Evolutionary conservation across 30 jellyfish, hydroid and myxozoan species (phyloP).

Genomic region (Aurelia sp.): DNA sequence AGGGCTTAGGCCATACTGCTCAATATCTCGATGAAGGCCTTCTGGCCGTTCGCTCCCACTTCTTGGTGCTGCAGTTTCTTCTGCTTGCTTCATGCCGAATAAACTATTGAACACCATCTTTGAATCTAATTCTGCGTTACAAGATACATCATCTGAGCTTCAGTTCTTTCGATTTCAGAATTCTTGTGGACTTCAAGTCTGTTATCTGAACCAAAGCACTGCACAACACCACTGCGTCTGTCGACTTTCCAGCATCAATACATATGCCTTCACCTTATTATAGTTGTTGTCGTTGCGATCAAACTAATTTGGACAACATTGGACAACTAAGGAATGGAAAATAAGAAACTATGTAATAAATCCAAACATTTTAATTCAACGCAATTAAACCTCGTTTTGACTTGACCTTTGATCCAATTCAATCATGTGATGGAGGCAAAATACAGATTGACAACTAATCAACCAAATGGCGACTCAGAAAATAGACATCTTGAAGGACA

Average conservation of each 20-base stretch:
- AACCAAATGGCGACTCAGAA: slow-evolving; percentile 59
- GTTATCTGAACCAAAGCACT: too few species aligned
- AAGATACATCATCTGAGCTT: not conserved
- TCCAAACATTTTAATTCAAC: not conserved
- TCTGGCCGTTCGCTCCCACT: not conserved
- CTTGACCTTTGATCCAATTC: slow-evolving; percentile 7
- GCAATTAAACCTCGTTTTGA: not conserved
- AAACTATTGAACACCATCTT: slow-evolving; percentile 70
- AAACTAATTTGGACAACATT: too few species aligned
- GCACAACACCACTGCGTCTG: too few species aligned
- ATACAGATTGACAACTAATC: slow-evolving; percentile 35
- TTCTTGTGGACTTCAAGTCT: too few species aligned
- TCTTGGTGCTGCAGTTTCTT: slow-evolving; percentile 16
- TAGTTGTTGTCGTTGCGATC: too few species aligned
- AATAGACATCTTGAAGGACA: slow-evolving; percentile 58
- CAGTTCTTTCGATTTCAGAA: too few species aligned
- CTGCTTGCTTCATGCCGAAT: slow-evolving; percentile 45
- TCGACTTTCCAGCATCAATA: too few species aligned
- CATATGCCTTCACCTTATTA: too few species aligned
- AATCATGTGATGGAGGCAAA: not conserved
- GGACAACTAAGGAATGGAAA: too few species aligned
- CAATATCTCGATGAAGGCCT: too few species aligned
- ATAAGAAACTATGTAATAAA: too few species aligned
- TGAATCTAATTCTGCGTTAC: not conserved
- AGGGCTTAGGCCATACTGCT: too few species aligned